Evolutionary conservation across 2,888 invertebrate species (phyloP), one percentile per base, ranked within the genome.

Genomic region (Thumatha senex): DNA sequence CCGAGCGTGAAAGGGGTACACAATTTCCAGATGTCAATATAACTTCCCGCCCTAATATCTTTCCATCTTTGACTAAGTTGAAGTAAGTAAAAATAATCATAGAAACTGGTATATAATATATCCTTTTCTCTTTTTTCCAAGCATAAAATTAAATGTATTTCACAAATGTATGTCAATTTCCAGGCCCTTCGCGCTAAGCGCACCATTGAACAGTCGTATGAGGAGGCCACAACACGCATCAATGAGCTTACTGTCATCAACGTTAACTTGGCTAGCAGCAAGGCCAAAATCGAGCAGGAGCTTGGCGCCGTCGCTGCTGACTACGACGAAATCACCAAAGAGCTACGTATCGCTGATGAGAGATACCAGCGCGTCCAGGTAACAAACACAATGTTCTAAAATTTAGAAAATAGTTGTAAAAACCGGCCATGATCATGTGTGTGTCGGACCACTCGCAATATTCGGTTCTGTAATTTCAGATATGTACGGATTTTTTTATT

Each of bases 311-410:
- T 99, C 74, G 97, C 98, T 70, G 95, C 97, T 72, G 99, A 99
- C 91, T 98, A 99, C 86, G 99, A 99, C 84, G 99, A 99, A 92
- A 97, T 99, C 81, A 97, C 97, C 88, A 98, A 98, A 92, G 98
- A 98, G 89, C 93, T 98, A 79, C 96, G 97, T 89, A 94, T 98
- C 73, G 95, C 95, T 80, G 98, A 98, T 84, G 98, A 98, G 91
- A 96, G 98, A 91, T 98, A 95, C 94, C 98, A 98, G 93, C 96
- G 98, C 84, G 96, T 98, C 67, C 93, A 94, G 92, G 94, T 94
- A 81, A 46, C 0, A 14, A 33, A 12, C 1, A 12, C 30, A 13
- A 7, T 18, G 14, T 31, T n/a, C 14, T 13, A 24, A 12, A 8
- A 40, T 29, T 33, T 15, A 15, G 15, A 7, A n/a, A 9, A 33